Conservation (phyloP, 2,113 vertebrate species). For the Cyanoderma ruficeps region DNA sequence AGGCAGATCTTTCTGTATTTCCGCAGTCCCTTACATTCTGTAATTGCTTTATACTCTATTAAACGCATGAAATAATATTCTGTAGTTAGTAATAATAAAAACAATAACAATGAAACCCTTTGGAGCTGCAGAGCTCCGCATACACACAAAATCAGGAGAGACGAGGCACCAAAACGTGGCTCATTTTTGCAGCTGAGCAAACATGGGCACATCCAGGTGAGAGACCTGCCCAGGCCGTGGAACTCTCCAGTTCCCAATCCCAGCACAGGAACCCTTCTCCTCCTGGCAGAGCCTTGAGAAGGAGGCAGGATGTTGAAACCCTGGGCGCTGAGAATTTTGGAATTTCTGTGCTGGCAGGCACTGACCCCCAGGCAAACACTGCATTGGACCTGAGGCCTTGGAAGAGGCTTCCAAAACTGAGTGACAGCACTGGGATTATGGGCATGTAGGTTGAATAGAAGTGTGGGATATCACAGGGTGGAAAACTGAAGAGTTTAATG, state of each 20-base stretch:
- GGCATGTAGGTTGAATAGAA: background rate
- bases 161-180: background rate
- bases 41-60: slow-evolving; percentile 49
- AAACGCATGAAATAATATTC: slow-evolving; percentile 39
- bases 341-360: background rate
- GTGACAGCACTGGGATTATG: background rate
- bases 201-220: accelerated
- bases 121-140: background rate
- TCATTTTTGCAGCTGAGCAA: background rate
- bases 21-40: background rate
- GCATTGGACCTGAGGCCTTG: background rate
- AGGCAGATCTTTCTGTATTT: slow-evolving; percentile 35
- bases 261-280: background rate
- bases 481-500: background rate
- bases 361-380: background rate
- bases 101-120: background rate
- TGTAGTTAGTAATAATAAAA: background rate
- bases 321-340: background rate
- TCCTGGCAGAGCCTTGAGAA: background rate
- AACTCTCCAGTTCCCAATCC: background rate
- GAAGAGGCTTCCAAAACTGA: background rate
- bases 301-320: background rate
- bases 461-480: background rate
- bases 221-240: accelerated
- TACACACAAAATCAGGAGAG: background rate